Percentiles rank a stretch among this genome's conserved stretches.
phyloP scores from a whole-genome alignment of 2,888 invertebrate genomes.

The Drosophila phalerata region DNA sequence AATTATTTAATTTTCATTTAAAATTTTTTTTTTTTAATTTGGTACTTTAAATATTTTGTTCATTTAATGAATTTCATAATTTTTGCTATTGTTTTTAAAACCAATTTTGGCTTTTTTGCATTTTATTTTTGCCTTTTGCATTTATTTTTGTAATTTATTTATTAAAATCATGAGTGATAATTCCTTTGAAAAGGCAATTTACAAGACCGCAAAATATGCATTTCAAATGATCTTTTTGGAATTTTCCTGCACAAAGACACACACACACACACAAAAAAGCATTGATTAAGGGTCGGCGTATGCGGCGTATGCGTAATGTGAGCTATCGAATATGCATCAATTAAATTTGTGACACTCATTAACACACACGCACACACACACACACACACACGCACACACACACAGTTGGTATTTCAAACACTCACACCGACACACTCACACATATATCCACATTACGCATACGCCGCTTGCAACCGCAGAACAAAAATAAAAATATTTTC shows the following conservation, averaged over 20 bases:
- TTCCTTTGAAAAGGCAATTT: background rate
- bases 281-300: conserved; percentile 13
- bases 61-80: too few relatives aligned
- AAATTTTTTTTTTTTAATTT: too few relatives aligned
- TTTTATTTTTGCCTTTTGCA: too few relatives aligned
- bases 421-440: conserved; percentile 8
- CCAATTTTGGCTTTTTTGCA: too few relatives aligned
- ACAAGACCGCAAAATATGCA: conserved; percentile 13
- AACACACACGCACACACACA: conserved; percentile 33
- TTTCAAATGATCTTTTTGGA: conserved; percentile 1
- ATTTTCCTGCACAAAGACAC: background rate
- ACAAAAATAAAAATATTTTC: conserved; percentile 2
- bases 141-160: too few relatives aligned
- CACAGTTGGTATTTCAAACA: conserved; percentile 6
- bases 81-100: too few relatives aligned
- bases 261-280: background rate
- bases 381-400: background rate
- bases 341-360: conserved; percentile 48
- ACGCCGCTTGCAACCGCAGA: conserved; percentile 35
- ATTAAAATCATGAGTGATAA: background rate
- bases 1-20: too few relatives aligned
- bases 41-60: too few relatives aligned
- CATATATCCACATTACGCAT: conserved; percentile 30
- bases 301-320: conserved; percentile 50
- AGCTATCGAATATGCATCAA: conserved; percentile 30